A percentile compares a stretch with the other conserved stretches of the same genome.
phyloP scores from a whole-genome alignment of 2,888 invertebrate genomes.

The Unio delphinus region DNA sequence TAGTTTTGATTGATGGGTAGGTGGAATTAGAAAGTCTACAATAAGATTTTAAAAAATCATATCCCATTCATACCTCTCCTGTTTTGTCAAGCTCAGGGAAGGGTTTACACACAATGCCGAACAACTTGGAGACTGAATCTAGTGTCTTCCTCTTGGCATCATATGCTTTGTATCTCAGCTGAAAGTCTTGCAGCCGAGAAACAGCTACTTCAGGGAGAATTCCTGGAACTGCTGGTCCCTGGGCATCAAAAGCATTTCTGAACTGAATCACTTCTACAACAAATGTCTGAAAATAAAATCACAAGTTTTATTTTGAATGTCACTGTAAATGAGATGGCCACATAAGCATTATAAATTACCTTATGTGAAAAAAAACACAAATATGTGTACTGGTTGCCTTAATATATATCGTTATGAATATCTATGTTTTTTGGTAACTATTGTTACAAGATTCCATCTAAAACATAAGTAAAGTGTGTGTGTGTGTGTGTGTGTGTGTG shows the following conservation, averaged over 20 bases:
- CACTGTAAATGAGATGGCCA: too few species aligned
- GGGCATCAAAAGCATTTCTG: slow-evolving; percentile 71
- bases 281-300: slow-evolving; percentile 63
- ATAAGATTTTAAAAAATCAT: not conserved
- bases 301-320: not conserved
- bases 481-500: too few species aligned
- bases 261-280: slow-evolving; percentile 72
- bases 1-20: not conserved
- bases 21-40: not conserved
- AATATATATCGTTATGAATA: too few species aligned
- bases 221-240: slow-evolving; percentile 69
- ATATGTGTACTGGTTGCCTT: too few species aligned
- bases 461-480: too few species aligned
- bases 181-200: slow-evolving; percentile 67
- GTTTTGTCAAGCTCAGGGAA: slow-evolving; percentile 71
- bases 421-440: too few species aligned
- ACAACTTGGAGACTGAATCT: slow-evolving; percentile 71
- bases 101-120: slow-evolving; percentile 69
- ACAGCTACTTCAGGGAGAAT: slow-evolving; percentile 70
- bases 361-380: too few species aligned
- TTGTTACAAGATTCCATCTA: too few species aligned
- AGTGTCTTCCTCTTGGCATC: slow-evolving; percentile 69
- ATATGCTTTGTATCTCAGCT: slow-evolving; percentile 65
- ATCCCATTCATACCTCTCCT: slow-evolving; percentile 61
- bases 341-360: too few species aligned